These are phyloP conservation scores for Bombus impatiens DNA, from an alignment of 1,140 invertebrate species.

Conservation along the genomic window DNA sequence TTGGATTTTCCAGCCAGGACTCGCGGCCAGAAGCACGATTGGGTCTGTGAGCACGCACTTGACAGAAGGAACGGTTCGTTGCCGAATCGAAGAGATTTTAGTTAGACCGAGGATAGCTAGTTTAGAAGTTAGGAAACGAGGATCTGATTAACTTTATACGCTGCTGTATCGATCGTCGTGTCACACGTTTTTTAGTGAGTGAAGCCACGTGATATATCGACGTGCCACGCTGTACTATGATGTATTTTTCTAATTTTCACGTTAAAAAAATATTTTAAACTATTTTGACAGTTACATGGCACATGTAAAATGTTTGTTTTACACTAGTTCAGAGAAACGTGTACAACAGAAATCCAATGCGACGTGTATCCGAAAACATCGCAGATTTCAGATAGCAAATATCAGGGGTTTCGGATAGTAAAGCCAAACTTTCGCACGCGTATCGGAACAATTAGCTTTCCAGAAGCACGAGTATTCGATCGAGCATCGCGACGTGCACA, in stretches of 20 bases:
- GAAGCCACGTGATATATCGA: background rate
- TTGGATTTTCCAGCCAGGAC: slow-evolving; percentile 30
- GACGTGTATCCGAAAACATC: background rate
- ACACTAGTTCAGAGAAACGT: background rate
- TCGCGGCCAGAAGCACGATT: background rate
- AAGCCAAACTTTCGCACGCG: background rate
- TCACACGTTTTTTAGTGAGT: too few relatives aligned
- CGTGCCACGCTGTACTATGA: too few relatives aligned
- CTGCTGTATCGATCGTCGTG: too few relatives aligned
- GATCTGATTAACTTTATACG: background rate
- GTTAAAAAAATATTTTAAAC: background rate
- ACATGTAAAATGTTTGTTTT: background rate
- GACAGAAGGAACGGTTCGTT: background rate
- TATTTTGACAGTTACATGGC: background rate
- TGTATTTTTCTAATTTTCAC: background rate
- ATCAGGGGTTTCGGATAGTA: background rate
- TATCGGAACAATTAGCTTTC: background rate
- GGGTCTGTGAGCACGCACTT: slow-evolving; percentile 4
- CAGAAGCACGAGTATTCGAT: background rate
- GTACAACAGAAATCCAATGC: background rate
- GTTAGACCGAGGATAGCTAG: background rate
- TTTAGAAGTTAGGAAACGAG: background rate
- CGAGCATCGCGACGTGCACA: background rate
- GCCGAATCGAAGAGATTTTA: background rate
- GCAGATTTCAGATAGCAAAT: background rate